Evolutionary conservation across 1,140 invertebrate species (phyloP).

Genomic region (Solenopsis invicta): DNA sequence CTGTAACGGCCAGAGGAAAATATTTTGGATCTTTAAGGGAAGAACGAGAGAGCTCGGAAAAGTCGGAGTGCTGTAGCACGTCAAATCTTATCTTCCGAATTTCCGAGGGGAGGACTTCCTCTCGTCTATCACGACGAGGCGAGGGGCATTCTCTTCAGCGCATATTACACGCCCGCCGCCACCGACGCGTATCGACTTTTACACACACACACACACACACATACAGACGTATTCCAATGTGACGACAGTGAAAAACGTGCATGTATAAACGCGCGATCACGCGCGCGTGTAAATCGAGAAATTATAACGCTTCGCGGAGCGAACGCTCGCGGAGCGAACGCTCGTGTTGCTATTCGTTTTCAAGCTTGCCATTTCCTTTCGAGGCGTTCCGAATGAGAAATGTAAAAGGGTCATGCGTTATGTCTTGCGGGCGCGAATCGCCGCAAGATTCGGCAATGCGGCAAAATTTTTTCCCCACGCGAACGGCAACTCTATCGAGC

Average conservation of each 20-base stretch:
- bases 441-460: neutral
- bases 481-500: neutral
- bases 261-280: conserved; percentile 59
- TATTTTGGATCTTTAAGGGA: conserved; percentile 65
- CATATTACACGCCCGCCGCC: conserved; percentile 39
- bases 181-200: conserved; percentile 60
- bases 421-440: neutral
- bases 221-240: conserved; percentile 6
- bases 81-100: conserved; percentile 37
- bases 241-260: conserved; percentile 44
- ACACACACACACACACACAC: conserved; percentile 28
- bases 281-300: conserved; percentile 54
- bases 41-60: neutral
- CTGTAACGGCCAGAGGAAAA: conserved; percentile 64
- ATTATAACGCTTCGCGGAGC: conserved; percentile 56
- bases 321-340: conserved; percentile 50
- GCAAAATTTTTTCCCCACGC: neutral
- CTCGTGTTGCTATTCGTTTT: conserved; percentile 24
- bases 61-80: conserved; percentile 7
- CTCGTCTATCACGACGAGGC: conserved; percentile 7
- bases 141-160: conserved; percentile 43
- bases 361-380: neutral
- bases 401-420: neutral
- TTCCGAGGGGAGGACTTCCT: conserved; percentile 12
- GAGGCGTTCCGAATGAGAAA: neutral